These are phyloP conservation scores for sheep (Ovis aries) DNA, from an alignment of 2,113 vertebrate species.

Conservation along the genomic window DNA sequence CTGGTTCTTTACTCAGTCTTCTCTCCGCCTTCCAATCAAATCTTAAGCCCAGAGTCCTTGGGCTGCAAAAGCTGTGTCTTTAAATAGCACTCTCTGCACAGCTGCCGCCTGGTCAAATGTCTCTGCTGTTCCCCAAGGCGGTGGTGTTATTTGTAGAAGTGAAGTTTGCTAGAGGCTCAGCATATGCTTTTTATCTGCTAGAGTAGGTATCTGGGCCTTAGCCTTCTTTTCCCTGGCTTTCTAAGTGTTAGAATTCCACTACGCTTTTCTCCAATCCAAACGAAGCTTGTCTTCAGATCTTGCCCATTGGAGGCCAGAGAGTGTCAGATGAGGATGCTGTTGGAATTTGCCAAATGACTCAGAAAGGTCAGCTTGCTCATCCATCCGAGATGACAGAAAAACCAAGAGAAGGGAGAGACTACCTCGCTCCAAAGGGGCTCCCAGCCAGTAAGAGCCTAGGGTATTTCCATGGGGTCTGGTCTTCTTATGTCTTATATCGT, in stretches of 20 bases:
- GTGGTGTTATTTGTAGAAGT: conserved; percentile 63
- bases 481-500: not conserved
- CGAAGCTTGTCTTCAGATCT: conserved; percentile 42
- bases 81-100: conserved; percentile 63
- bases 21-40: conserved; percentile 49
- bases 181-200: conserved; percentile 45
- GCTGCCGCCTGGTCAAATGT: conserved; percentile 58
- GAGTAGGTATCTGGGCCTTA: conserved; percentile 29
- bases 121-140: conserved; percentile 56
- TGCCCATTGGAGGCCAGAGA: conserved; percentile 4
- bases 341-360: conserved; percentile 53
- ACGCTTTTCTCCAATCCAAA: not conserved
- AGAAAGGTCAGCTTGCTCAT: conserved; percentile 58
- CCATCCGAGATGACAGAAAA: not conserved
- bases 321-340: conserved; percentile 31
- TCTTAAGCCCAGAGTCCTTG: conserved; percentile 24
- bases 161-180: conserved; percentile 40
- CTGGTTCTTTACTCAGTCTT: not conserved
- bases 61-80: conserved; percentile 42
- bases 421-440: not conserved
- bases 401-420: not conserved
- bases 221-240: conserved; percentile 30
- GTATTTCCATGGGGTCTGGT: not conserved
- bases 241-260: conserved; percentile 34
- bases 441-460: not conserved